These are phyloP conservation scores for Alentia gelatinosa DNA, from an alignment of 2,888 invertebrate species.

Conservation along the genomic window DNA sequence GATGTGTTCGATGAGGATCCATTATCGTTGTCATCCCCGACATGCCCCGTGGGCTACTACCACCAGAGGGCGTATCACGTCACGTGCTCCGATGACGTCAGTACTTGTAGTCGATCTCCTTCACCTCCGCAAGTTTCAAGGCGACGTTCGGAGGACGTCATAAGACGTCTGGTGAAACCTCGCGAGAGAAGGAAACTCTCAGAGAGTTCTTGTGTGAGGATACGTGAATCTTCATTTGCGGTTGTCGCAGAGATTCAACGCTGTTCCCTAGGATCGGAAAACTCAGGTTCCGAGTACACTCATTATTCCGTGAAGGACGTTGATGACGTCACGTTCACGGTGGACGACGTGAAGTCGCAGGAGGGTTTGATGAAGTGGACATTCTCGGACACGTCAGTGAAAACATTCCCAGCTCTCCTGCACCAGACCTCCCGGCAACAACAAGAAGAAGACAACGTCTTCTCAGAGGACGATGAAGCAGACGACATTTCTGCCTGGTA, in stretches of 20 bases:
- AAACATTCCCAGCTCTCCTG: neutral
- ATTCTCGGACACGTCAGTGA: neutral
- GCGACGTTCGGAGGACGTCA: neutral
- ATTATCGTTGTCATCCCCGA: neutral
- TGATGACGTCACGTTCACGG: neutral
- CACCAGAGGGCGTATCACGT: neutral
- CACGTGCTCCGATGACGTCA: neutral
- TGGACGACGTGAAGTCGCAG: neutral
- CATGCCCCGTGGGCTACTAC: neutral
- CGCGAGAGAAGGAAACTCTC: neutral
- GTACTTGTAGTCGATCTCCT: neutral
- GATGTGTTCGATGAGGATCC: neutral
- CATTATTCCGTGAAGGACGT: neutral
- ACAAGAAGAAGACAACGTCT: neutral
- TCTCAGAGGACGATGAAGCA: conserved; percentile 11
- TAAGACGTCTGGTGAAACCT: neutral
- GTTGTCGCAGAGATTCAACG: too few species aligned
- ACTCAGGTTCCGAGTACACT: too few species aligned
- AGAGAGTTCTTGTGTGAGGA: neutral
- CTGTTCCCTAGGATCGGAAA: too few species aligned
- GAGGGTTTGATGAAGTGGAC: conserved; percentile 13
- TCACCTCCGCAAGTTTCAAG: neutral
- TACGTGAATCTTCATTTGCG: too few species aligned
- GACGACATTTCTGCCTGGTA: neutral
- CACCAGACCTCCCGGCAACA: neutral